phyloP scores from a whole-genome alignment of 1,140 invertebrate genomes.

The Caenorhabditis latens region DNA sequence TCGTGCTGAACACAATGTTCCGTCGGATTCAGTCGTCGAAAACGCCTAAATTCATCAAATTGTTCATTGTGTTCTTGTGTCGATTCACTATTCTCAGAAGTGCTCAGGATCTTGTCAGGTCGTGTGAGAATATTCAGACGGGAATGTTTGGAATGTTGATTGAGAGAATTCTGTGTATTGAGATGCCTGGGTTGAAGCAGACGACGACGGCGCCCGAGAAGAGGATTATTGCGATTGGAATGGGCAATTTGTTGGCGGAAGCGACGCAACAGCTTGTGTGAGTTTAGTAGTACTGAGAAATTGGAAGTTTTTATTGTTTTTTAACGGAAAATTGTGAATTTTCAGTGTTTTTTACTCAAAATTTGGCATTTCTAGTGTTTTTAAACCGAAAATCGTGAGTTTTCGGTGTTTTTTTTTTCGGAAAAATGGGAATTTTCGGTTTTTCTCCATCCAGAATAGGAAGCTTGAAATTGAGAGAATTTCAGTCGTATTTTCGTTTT shows the following conservation, averaged over 20 bases:
- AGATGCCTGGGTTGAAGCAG: slow-evolving; percentile 43
- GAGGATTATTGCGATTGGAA: slow-evolving; percentile 57
- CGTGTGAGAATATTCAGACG: slow-evolving; percentile 54
- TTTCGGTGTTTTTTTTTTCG: too few species aligned
- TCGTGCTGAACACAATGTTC: slow-evolving; percentile 46
- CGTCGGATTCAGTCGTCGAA: slow-evolving; percentile 51
- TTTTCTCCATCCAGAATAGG: too few species aligned
- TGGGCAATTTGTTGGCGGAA: slow-evolving; percentile 47
- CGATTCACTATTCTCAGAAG: slow-evolving; percentile 37
- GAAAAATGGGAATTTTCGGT: too few species aligned
- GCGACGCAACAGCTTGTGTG: slow-evolving; percentile 22
- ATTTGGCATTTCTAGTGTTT: too few species aligned
- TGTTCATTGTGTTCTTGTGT: slow-evolving; percentile 54
- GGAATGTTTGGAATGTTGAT: slow-evolving; percentile 61
- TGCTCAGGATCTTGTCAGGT: slow-evolving; percentile 36
- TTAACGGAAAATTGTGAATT: too few species aligned
- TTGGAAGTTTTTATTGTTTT: too few species aligned
- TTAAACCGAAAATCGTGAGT: too few species aligned
- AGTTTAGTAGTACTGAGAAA: slow-evolving; percentile 12
- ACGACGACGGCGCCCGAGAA: slow-evolving; percentile 56
- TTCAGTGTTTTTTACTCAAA: too few species aligned
- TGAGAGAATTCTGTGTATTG: slow-evolving; percentile 31
- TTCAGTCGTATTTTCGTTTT: too few species aligned
- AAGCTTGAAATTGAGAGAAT: too few species aligned
- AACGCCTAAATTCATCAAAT: slow-evolving; percentile 59